phyloP scores from a whole-genome alignment of 2,888 invertebrate species.

The Sceliomorpha sp. region DNA sequence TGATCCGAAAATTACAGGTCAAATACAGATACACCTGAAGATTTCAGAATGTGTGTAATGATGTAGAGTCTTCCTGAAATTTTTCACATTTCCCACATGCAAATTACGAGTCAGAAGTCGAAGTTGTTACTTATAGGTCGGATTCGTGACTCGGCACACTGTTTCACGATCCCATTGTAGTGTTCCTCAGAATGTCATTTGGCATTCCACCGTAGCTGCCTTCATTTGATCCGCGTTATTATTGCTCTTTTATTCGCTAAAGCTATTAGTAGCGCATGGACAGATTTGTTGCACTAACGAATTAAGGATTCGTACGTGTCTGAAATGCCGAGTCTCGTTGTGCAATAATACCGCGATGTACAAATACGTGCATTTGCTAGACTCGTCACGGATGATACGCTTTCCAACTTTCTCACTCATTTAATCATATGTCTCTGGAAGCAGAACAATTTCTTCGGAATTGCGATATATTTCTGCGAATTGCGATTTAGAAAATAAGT shows the following conservation, averaged over 20 bases:
- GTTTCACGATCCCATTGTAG: slow-evolving; percentile 48
- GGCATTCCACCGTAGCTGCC: slow-evolving; percentile 26
- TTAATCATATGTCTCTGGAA: slow-evolving; percentile 38
- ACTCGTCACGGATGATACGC: slow-evolving; percentile 38
- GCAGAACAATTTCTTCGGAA: slow-evolving; percentile 27
- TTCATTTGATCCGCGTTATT: slow-evolving; percentile 39
- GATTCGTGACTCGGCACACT: slow-evolving; percentile 48
- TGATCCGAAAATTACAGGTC: too few relatives aligned
- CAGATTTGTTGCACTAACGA: slow-evolving; percentile 34
- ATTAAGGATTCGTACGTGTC: slow-evolving; percentile 40
- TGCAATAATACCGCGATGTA: slow-evolving; percentile 20
- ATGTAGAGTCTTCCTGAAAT: slow-evolving; percentile 6
- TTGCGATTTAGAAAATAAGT: too few relatives aligned
- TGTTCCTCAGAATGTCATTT: slow-evolving; percentile 41
- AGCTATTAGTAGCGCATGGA: slow-evolving; percentile 28
- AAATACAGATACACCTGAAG: slow-evolving; percentile 8
- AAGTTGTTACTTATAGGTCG: slow-evolving; percentile 50
- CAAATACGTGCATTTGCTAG: slow-evolving; percentile 9
- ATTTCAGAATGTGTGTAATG: not conserved
- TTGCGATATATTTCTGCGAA: slow-evolving; percentile 25
- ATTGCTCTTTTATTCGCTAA: slow-evolving; percentile 29
- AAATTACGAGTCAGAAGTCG: slow-evolving; percentile 23
- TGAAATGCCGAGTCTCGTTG: slow-evolving; percentile 21
- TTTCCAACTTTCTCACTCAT: slow-evolving; percentile 44
- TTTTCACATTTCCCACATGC: slow-evolving; percentile 17